Conservation (phyloP, 2,888 invertebrate species). For the Latheticus oryzae region DNA sequence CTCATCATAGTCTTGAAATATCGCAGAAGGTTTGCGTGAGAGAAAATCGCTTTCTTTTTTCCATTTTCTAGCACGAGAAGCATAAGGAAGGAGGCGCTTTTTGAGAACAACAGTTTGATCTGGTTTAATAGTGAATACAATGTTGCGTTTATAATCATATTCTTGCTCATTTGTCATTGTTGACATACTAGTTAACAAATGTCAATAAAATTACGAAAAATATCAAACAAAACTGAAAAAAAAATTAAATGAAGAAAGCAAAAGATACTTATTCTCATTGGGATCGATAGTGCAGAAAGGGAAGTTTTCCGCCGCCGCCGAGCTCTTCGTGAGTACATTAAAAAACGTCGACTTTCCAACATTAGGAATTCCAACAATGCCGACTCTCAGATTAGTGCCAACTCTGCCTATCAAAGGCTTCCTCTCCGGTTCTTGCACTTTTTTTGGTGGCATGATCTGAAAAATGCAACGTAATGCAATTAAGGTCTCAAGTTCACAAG, state of each 20-base stretch:
- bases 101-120: constrained; percentile 58
- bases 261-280: constrained; percentile 97
- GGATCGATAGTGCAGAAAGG: constrained; percentile 99
- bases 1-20: too few relatives aligned
- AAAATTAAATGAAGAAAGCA: too few relatives aligned
- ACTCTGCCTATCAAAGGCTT: constrained; percentile 94
- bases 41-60: constrained; percentile 41
- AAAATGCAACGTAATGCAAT: too few relatives aligned
- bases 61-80: constrained; percentile 50
- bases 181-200: not conserved
- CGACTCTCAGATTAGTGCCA: constrained; percentile 95
- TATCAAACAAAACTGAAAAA: not conserved
- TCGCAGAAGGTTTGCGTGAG: not conserved
- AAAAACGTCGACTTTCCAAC: constrained; percentile 99
- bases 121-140: constrained; percentile 45
- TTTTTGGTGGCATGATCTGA: constrained; percentile 81
- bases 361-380: constrained; percentile 97
- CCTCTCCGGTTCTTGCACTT: constrained; percentile 88
- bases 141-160: constrained; percentile 40
- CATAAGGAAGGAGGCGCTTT: constrained; percentile 44
- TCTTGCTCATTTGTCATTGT: constrained; percentile 15
- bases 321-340: constrained; percentile 98
- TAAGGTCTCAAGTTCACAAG: constrained; percentile 3
- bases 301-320: constrained; percentile 98
- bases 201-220: constrained; percentile 3